Conservation (phyloP, 2,888 invertebrate species). For the Iphiclides podalirius region DNA sequence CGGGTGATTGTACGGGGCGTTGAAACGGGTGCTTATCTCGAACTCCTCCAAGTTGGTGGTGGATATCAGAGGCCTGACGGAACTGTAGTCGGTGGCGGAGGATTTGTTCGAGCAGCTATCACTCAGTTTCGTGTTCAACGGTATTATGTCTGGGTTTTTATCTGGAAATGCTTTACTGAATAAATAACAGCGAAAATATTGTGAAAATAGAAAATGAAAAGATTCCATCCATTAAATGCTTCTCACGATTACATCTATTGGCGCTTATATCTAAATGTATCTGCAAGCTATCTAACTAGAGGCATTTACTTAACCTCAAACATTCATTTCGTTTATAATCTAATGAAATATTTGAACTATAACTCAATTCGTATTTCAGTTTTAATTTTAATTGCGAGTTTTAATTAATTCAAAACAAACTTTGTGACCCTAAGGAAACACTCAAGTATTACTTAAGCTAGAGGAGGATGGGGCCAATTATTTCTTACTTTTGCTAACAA, state of each 20-base stretch:
- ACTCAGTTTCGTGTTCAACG: conserved; percentile 70
- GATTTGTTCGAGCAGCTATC: conserved; percentile 72
- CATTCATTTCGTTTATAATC: no score
- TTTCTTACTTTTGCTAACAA: no score
- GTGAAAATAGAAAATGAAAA: neutral
- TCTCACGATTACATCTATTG: neutral
- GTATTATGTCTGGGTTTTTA: conserved; percentile 75
- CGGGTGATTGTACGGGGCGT: conserved; percentile 59
- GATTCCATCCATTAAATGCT: neutral
- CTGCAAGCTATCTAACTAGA: no score
- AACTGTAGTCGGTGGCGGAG: conserved; percentile 67
- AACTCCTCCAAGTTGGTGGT: conserved; percentile 62
- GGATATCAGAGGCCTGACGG: conserved; percentile 64
- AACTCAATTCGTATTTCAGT: no score
- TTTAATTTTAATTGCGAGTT: no score
- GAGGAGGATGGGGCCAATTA: no score
- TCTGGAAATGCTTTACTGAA: conserved; percentile 44
- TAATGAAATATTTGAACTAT: no score
- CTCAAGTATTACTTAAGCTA: no score
- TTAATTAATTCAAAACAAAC: no score
- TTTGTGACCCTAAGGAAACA: no score
- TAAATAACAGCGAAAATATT: neutral
- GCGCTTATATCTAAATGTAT: no score
- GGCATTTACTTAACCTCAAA: no score
- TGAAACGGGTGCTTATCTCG: conserved; percentile 53